Conservation (phyloP, 2,113 vertebrate species). For the Pteropus alecto region DNA sequence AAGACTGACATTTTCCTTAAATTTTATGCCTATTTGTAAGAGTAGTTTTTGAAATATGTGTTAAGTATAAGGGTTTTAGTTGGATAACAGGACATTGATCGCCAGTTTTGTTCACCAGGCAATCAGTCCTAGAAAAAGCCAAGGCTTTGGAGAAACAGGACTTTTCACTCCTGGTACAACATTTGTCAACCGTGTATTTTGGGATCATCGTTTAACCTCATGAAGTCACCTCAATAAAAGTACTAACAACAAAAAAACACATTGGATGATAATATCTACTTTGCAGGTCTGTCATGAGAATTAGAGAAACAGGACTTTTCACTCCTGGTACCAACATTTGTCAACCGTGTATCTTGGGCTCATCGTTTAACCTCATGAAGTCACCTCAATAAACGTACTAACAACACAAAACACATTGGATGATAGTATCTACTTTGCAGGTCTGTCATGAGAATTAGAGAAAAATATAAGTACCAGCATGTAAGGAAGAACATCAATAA, state of each 20-base stretch:
- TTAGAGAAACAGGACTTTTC: neutral
- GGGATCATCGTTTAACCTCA: neutral
- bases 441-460: neutral
- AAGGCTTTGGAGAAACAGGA: neutral
- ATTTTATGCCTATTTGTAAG: neutral
- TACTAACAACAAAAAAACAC: neutral
- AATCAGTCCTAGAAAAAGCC: neutral
- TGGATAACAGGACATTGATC: neutral
- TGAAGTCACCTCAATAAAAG: neutral
- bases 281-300: too few species aligned
- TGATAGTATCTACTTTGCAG: too few species aligned
- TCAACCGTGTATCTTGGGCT: neutral
- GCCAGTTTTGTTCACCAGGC: neutral
- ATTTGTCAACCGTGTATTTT: neutral
- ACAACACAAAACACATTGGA: neutral
- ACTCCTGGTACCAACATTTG: neutral
- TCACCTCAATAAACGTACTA: neutral
- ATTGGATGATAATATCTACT: neutral
- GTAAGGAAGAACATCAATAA: neutral
- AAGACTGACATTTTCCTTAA: neutral
- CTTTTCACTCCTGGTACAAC: neutral
- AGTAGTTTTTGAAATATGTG: neutral
- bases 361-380: neutral
- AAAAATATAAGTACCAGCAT: neutral
- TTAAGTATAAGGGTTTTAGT: neutral